Conservation (phyloP, 2,113 vertebrate genomes). For the Mus spicilegus region DNA sequence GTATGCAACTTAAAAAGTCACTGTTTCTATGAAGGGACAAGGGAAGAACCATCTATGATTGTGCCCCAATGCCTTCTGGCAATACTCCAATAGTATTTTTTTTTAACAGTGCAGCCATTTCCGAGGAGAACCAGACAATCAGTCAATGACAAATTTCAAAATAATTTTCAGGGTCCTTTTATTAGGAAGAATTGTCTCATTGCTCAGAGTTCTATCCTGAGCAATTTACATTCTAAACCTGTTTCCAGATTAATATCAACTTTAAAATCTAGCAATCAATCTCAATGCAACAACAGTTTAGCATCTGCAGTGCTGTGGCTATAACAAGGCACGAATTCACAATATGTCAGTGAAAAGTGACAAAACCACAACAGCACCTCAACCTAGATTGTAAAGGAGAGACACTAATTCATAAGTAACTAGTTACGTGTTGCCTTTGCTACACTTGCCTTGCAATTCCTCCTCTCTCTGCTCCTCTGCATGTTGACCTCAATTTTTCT, state of each 20-base stretch:
- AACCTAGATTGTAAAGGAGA: not conserved
- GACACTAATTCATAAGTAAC: not conserved
- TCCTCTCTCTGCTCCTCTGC: not conserved
- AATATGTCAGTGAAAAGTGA: conserved; percentile 19
- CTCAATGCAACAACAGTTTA: not conserved
- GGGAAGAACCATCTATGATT: not conserved
- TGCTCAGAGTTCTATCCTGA: not conserved
- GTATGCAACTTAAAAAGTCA: not conserved
- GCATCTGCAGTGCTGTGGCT: not conserved
- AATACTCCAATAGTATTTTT: not conserved
- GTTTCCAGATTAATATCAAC: conserved; percentile 21
- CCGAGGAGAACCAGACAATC: not conserved
- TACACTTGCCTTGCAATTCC: not conserved
- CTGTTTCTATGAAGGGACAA: not conserved
- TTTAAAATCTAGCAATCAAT: conserved; percentile 42
- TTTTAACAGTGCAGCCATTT: conserved; percentile 8
- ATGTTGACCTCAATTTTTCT: conserved; percentile 6
- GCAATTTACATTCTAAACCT: conserved; percentile 4
- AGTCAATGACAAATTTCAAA: conserved; percentile 25
- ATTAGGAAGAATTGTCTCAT: not conserved
- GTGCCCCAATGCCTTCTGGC: not conserved
- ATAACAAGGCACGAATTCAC: conserved; percentile 12
- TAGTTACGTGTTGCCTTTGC: not conserved
- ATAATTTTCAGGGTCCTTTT: conserved; percentile 32
- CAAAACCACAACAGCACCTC: not conserved